Conservation (phyloP, 2,113 vertebrate species). For the Zosterops borbonicus region DNA sequence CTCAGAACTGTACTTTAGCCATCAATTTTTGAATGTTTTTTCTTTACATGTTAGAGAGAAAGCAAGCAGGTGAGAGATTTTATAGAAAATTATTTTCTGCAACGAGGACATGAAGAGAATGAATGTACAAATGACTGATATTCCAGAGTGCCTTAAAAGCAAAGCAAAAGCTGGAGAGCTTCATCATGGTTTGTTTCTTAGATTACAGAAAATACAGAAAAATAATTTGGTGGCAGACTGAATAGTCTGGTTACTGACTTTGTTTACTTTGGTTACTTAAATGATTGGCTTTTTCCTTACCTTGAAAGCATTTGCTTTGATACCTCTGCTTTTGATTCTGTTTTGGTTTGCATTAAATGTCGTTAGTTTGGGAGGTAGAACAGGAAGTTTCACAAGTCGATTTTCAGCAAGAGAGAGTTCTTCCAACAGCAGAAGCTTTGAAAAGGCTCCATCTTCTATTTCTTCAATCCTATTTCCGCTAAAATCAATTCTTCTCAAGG, state of each 20-base stretch:
- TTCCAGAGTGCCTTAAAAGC: not conserved
- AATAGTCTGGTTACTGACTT: not conserved
- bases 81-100: not conserved
- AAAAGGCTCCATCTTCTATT: slow-evolving; percentile 93
- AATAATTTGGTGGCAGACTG: not conserved
- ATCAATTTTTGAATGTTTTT: not conserved
- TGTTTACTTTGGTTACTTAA: not conserved
- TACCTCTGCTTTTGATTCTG: slow-evolving; percentile 88
- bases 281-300: slow-evolving; percentile 67
- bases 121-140: not conserved
- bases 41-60: not conserved
- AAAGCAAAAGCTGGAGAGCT: not conserved
- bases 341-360: slow-evolving; percentile 90
- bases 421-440: slow-evolving; percentile 86
- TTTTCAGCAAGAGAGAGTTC: slow-evolving; percentile 93
- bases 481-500: slow-evolving; percentile 93
- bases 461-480: slow-evolving; percentile 92
- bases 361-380: slow-evolving; percentile 86
- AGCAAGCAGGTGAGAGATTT: not conserved
- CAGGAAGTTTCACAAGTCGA: slow-evolving; percentile 86
- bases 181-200: not conserved
- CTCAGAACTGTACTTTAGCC: not conserved
- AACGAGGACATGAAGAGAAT: not conserved
- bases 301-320: slow-evolving; percentile 95
- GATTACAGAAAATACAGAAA: not conserved